phyloP scores from a whole-genome alignment of 1,140 invertebrate genomes.

The Drosophila lowei region DNA sequence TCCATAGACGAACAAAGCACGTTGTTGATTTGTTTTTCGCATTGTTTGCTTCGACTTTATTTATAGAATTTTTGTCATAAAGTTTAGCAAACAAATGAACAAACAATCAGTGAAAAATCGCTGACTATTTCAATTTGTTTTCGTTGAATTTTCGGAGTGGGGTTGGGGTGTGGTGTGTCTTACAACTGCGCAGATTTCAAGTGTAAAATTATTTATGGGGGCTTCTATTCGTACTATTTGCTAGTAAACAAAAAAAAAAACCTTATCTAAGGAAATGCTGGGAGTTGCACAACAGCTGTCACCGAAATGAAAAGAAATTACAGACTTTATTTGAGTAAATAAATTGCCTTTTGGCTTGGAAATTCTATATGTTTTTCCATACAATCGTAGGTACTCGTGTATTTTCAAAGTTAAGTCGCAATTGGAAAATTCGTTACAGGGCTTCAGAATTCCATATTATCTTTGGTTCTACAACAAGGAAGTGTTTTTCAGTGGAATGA shows the following conservation, averaged over 20 bases:
- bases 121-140: slow-evolving; percentile 47
- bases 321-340: slow-evolving; percentile 10
- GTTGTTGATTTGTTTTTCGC: slow-evolving; percentile 37
- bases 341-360: neutral
- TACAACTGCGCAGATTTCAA: slow-evolving; percentile 44
- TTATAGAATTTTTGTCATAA: slow-evolving; percentile 78
- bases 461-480: no score
- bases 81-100: slow-evolving; percentile 73
- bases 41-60: slow-evolving; percentile 52
- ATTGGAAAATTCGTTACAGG: slow-evolving; percentile 1
- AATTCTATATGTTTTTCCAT: neutral
- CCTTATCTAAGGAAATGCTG: slow-evolving; percentile 29
- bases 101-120: slow-evolving; percentile 44
- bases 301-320: slow-evolving; percentile 14
- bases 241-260: neutral
- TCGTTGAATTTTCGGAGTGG: slow-evolving; percentile 28
- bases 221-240: slow-evolving; percentile 1
- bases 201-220: slow-evolving; percentile 25
- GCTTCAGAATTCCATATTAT: no score
- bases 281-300: slow-evolving; percentile 14
- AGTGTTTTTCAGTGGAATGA: no score
- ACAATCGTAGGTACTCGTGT: no score
- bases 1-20: slow-evolving; percentile 35
- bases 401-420: slow-evolving; percentile 25
- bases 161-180: slow-evolving; percentile 17